Evolutionary conservation across 1,140 invertebrate genomes (phyloP), one percentile per base, ranked within the genome.

Genomic region (Drosophila miranda): DNA sequence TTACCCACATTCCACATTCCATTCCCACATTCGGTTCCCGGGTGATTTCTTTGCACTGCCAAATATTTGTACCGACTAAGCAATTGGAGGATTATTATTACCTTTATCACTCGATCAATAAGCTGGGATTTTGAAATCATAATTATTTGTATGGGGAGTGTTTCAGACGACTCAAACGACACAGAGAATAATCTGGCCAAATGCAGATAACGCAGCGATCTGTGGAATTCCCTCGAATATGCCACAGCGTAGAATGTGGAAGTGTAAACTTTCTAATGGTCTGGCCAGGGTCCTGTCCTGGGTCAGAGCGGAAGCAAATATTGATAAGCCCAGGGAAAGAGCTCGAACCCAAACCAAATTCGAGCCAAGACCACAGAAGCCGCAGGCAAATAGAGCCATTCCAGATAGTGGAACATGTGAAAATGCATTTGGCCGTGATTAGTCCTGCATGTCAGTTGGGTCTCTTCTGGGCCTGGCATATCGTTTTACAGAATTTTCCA

Each of bases 371-470:
- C 51, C 38, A 66, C 21, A 48, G 42, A 55, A 58, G 52, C 68
- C 68, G 46, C 48, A 73, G 57, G 41, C 50, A 78, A 68, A 56
- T 60, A 69, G 23, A 63, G 43, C 42, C 45, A 34, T 52, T 66
- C 44, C 41, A n/a, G 45, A 49, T 73, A 56, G 49, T 68, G 64
- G 57, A 56, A 70, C 75, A 82, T 82, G 80, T 75, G 70, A 80
- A 84, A 84, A 76, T 73, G 49, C 76, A 59, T 76, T 76, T 69
- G 44, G 67, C 46, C 57, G 45, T 73, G 75, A 72, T 84, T 84
- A 75, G 57, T 58, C 9, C 44, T 62, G 58, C 7, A 19, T 34
- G 28, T 5, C 13, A 30, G 30, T 30, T 30, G 30, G 30, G 8
- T 9, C 30, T 30, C 19, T 7, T 42, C 30, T 54, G 41, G 19